Conservation (phyloP, 2,113 vertebrate species). For the Arizona elegans region DNA sequence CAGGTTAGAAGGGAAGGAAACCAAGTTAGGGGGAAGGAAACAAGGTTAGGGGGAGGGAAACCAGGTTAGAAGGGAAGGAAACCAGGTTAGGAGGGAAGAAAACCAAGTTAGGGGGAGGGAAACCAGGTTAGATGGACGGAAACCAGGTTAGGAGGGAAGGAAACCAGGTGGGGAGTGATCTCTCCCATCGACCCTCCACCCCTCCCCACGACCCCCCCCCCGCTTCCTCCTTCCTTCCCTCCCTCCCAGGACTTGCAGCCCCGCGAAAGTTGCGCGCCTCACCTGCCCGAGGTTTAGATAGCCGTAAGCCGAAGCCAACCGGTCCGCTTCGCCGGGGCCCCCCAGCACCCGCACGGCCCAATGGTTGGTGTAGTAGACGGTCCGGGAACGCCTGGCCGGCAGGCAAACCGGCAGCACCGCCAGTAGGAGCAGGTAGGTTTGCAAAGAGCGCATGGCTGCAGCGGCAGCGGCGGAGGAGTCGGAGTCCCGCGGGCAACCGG, state of each 20-base stretch:
- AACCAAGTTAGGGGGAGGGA: too few species aligned
- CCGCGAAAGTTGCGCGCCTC: constrained; percentile 35
- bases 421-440: constrained; percentile 25
- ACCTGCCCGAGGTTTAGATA: constrained; percentile 88
- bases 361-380: constrained; percentile 85
- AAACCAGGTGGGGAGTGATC: not conserved
- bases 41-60: too few species aligned
- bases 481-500: constrained; percentile 15
- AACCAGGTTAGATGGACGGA: too few species aligned
- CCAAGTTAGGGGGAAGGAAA: too few species aligned
- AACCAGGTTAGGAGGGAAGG: too few species aligned
- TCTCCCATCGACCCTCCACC: not conserved
- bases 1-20: too few species aligned
- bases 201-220: not conserved
- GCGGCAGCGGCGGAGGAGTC: constrained; percentile 39
- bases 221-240: too few species aligned
- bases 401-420: constrained; percentile 55
- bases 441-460: constrained; percentile 36
- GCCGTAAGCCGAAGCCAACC: constrained; percentile 80
- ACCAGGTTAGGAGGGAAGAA: too few species aligned
- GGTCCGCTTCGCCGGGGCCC: constrained; percentile 74
- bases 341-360: constrained; percentile 83
- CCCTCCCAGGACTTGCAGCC: not conserved
- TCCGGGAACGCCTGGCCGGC: constrained; percentile 49
- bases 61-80: not conserved